phyloP scores from a whole-genome alignment of 2,113 vertebrate species.

The Eonycteris spelaea region DNA sequence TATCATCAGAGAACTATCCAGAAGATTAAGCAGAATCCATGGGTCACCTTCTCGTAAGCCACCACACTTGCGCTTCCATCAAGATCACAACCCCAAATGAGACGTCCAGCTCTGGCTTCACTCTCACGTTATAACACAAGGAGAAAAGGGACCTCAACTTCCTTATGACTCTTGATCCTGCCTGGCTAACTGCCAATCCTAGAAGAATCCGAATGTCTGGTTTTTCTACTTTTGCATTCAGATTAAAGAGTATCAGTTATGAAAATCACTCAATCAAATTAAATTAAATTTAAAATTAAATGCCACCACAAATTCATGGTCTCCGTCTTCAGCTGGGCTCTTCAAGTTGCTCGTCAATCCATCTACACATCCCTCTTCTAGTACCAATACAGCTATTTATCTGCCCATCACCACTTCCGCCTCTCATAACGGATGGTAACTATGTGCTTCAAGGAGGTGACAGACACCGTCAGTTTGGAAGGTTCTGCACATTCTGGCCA shows the following conservation, averaged over 20 bases:
- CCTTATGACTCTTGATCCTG: background rate
- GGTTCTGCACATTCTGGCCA: background rate
- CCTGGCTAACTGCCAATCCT: background rate
- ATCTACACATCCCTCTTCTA: background rate
- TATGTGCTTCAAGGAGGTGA: background rate
- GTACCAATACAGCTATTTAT: background rate
- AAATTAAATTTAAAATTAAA: background rate
- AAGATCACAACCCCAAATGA: background rate
- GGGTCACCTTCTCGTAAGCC: too few relatives aligned
- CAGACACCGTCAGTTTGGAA: background rate
- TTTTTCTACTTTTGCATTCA: background rate
- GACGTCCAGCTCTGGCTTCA: background rate
- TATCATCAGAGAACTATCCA: background rate
- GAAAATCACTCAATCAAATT: background rate
- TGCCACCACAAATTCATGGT: background rate
- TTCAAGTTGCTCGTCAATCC: background rate
- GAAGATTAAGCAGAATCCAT: background rate
- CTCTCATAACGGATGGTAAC: rapidly evolving
- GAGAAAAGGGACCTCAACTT: background rate
- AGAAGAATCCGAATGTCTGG: background rate
- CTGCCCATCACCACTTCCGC: background rate
- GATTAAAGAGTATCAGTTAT: background rate
- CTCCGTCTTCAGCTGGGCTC: background rate
- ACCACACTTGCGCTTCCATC: background rate
- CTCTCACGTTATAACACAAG: background rate